These are phyloP conservation scores for Synaphobranchus kaupii DNA, from an alignment of 2,797 vertebrate species.

Conservation along the genomic window DNA sequence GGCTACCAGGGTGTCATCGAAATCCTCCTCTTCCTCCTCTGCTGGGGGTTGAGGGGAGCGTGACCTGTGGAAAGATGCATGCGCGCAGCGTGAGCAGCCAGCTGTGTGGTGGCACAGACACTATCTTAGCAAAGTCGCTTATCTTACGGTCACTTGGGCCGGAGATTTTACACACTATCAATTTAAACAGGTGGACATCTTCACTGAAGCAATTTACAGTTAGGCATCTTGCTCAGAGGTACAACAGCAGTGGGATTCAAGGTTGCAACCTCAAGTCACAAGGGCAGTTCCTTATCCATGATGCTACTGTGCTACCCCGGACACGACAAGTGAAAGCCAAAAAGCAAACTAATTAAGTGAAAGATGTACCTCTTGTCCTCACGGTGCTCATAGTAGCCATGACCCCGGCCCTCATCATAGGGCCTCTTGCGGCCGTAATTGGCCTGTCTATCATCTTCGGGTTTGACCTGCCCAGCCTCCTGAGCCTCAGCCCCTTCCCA, in stretches of 20 bases:
- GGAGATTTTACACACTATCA: too few species aligned
- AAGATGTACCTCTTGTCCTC: slow-evolving; percentile 82
- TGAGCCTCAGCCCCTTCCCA: slow-evolving; percentile 35
- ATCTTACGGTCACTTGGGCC: too few species aligned
- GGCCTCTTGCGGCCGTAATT: slow-evolving; percentile 82
- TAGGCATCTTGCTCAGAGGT: background rate
- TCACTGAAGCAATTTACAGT: too few species aligned
- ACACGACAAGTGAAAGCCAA: background rate
- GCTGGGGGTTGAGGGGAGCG: slow-evolving; percentile 89
- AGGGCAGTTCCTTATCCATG: background rate
- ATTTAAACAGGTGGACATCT: too few species aligned
- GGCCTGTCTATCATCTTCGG: slow-evolving; percentile 60
- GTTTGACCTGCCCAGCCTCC: slow-evolving; percentile 58
- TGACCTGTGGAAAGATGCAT: slow-evolving; percentile 67
- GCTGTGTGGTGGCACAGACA: background rate
- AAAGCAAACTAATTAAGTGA: background rate
- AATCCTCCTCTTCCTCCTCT: slow-evolving; percentile 90
- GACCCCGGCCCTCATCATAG: slow-evolving; percentile 79
- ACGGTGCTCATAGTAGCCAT: slow-evolving; percentile 86
- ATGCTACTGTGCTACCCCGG: background rate
- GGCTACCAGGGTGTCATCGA: slow-evolving; percentile 86
- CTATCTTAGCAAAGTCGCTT: background rate
- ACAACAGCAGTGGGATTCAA: background rate
- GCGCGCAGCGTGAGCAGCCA: background rate
- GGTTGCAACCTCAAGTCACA: background rate